Base-by-base conservation (phyloP, 2,888 invertebrate genomes). In the Spicauda simplicius region DNA sequence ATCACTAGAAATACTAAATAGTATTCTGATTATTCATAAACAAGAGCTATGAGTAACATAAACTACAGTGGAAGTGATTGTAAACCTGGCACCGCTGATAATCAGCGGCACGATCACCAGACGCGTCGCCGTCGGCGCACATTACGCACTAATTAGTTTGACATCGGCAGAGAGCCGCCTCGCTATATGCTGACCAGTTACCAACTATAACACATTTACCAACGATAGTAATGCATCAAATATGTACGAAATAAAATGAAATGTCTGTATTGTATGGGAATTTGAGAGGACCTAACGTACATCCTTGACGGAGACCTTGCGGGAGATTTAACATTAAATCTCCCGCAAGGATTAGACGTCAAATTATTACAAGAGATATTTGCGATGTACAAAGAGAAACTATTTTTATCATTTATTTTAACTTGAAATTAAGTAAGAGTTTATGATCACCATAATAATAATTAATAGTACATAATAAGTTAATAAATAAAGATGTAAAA, bases 101-200 rank as follows among this genome's bases (percentile, higher is more conserved):
- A 45, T n/a, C 45, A 4, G 45, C 41, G n/a, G n/a, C 14, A 7
- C 45, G 41, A 58, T 58, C 58, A 58, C 19, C 19, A 19, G 57
- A 14, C 57, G 19, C 11, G 37, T 11, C 19, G 37, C 20, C 20
- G 58, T 20, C 20, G 58, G 58, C 58, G 45, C 33, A 19, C 10
- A 56, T 16, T 55, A 55, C n/a, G 56, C 56, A 37, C 45, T 20
- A 58, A 57, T 57, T 41, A 57, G 41, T 45, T 58, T 45, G 58
- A 58, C 58, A 58, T 20, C 25, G 54, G n/a, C 45, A n/a, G n/a
- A 45, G 45, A 45, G n/a, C 45, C 14, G 41, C 33, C 33, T 14
- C 41, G 14, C 45, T 45, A 45, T n/a, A 45, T 7, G 5, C n/a
- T 3, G 45, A n/a, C 45, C 45, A n/a, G 11, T 45, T n/a, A 45